These are phyloP conservation scores for Notamacropus eugenii DNA, from an alignment of 2,797 vertebrate genomes.

Conservation along the genomic window DNA sequence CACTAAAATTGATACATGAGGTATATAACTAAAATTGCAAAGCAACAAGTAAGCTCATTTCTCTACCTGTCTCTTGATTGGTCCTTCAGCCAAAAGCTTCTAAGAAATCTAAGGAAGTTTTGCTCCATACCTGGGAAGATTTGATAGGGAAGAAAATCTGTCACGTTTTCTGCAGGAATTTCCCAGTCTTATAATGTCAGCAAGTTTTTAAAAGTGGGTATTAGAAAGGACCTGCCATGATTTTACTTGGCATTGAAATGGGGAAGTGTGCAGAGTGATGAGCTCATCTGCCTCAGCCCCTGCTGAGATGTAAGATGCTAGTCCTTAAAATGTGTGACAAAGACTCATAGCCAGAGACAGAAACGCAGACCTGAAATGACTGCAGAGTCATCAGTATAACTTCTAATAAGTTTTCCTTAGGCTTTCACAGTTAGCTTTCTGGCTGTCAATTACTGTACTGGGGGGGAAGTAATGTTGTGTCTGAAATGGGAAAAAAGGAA, in stretches of 20 bases:
- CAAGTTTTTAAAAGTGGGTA: neutral
- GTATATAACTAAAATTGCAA: neutral
- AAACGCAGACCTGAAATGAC: neutral
- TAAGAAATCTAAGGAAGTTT: neutral
- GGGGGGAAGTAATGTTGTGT: neutral
- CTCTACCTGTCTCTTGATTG: neutral
- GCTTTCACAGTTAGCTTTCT: neutral
- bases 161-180: conserved; percentile 46
- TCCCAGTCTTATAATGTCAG: neutral
- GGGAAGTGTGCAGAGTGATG: neutral
- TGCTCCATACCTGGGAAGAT: neutral
- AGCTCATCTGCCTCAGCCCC: neutral
- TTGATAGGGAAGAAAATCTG: neutral
- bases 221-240: conserved; percentile 14
- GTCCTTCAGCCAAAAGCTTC: neutral
- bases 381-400: neutral
- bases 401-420: neutral
- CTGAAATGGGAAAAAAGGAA: neutral
- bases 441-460: neutral
- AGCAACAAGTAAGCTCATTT: neutral
- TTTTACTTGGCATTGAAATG: conserved; percentile 13
- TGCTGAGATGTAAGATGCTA: neutral
- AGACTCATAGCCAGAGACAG: neutral
- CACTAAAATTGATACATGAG: neutral
- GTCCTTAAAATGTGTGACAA: neutral